Evolutionary conservation across 2,797 vertebrate species (phyloP), one percentile per base, ranked within the genome.

Genomic region (Sitta carolinensis): DNA sequence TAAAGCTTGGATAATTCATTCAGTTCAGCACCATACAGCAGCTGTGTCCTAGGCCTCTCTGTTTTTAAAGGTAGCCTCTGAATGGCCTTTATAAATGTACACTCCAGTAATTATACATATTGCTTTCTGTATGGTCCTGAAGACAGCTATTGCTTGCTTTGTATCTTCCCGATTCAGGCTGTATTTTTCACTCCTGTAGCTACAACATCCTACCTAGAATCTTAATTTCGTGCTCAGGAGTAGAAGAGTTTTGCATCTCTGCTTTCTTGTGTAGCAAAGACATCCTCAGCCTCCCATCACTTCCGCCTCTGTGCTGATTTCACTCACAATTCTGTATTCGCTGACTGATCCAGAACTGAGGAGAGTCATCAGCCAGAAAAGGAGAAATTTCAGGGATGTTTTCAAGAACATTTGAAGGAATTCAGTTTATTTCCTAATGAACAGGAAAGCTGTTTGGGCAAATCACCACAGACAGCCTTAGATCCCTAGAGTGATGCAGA

Each of bases 341-440:
- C 6, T 0, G 0, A 7, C 11, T 2, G 3, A 58, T 47, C n/a
- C 47, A 54, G 47, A 88, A 48, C 10, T 0, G 1, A 55, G 22
- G 11, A 66, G 4, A 7, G 11, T 25, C 21, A n/a, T 63, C 23
- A 55, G 23, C 4, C 45, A 64, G 30, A 18, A 58, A 27, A 73
- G 32, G 1, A 74, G 5, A 10, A 61, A 69, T 62, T 94, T 78
- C 58, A 66, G 59, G 7, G 20, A 58, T 17, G 6, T 57, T 36
- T 25, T 87, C 54, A 63, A 54, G 20, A 66, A 57, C 0, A 2
- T 29, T 38, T 76, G 13, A 73, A 72, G 29, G 16, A 84, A 64
- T 9, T 38, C n/a, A 36, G 2, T 45, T 55, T 55, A 51, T 57
- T 68, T 92, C 27, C 18, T 54, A 83, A 69, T 10, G 13, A 76